These are phyloP conservation scores for Lasioglossum pauxillum DNA, from an alignment of 2,888 invertebrate genomes.

Conservation along the genomic window DNA sequence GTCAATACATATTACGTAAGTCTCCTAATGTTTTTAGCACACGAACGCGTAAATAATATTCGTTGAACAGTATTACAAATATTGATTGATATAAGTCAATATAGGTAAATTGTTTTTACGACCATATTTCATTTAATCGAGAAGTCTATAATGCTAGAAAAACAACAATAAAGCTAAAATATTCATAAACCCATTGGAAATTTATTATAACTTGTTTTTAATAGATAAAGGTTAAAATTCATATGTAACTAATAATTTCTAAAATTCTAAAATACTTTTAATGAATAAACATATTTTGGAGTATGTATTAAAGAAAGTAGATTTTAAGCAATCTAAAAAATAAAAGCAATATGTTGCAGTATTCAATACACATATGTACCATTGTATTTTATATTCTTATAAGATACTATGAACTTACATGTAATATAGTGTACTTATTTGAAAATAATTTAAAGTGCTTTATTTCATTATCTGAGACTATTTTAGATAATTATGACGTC, in stretches of 20 bases:
- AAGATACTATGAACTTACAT: not conserved
- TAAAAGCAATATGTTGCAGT: not conserved
- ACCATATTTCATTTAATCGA: not conserved
- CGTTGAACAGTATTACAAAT: not conserved
- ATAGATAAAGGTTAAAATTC: not conserved
- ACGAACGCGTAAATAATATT: not conserved
- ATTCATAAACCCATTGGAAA: not conserved
- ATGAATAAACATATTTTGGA: not conserved
- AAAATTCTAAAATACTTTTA: not conserved
- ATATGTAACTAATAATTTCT: not conserved
- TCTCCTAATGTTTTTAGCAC: not conserved
- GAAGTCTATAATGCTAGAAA: not conserved
- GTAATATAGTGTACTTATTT: not conserved
- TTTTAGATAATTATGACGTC: not conserved
- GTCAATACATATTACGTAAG: slow-evolving; percentile 39
- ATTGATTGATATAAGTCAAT: not conserved
- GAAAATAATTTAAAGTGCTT: not conserved
- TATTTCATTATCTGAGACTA: not conserved
- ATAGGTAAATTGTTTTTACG: not conserved
- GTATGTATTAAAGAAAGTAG: not conserved
- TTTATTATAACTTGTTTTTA: not conserved
- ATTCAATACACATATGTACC: not conserved
- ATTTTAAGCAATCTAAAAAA: not conserved
- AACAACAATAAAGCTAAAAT: not conserved
- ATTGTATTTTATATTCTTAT: not conserved